phyloP scores from a whole-genome alignment of 53 echinoderm and acorn worm genomes.

The Antedon mediterranea region DNA sequence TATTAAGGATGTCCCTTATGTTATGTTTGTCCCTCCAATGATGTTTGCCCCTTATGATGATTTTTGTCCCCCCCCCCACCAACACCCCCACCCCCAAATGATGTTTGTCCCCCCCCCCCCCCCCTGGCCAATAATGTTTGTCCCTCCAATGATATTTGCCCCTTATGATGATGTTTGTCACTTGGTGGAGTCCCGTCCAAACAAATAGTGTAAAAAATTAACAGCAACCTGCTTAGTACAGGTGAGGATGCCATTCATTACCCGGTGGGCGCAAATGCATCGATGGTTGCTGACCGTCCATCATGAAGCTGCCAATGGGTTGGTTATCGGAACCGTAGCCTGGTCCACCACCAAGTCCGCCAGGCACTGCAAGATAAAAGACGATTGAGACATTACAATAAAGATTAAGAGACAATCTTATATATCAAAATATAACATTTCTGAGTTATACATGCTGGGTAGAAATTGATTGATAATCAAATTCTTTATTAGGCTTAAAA shows the following conservation, averaged over 20 bases:
- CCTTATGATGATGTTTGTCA: not conserved
- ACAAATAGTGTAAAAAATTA: not conserved
- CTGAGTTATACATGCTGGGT: too few relatives aligned
- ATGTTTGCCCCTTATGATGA: not conserved
- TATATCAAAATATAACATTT: too few relatives aligned
- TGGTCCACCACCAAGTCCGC: slow-evolving; percentile 80
- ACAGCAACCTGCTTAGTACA: slow-evolving; percentile 37
- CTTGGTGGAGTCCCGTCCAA: not conserved
- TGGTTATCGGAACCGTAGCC: slow-evolving; percentile 80
- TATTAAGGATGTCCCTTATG: too few relatives aligned
- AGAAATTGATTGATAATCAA: too few relatives aligned
- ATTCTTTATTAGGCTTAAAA: too few relatives aligned
- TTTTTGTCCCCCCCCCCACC: too few relatives aligned
- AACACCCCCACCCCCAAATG: too few relatives aligned
- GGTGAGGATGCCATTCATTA: slow-evolving; percentile 80
- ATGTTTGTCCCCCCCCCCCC: too few relatives aligned
- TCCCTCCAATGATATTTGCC: not conserved
- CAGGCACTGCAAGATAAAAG: slow-evolving; percentile 59
- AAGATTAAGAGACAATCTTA: too few relatives aligned
- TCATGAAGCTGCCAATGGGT: slow-evolving; percentile 92
- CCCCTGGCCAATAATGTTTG: too few relatives aligned
- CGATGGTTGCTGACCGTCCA: slow-evolving; percentile 68
- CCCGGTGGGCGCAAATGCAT: slow-evolving; percentile 75
- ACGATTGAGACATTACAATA: too few relatives aligned
- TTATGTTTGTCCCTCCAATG: too few relatives aligned